These are phyloP conservation scores for Caenorhabditis becei DNA, from an alignment of 2,888 invertebrate species.

Conservation along the genomic window DNA sequence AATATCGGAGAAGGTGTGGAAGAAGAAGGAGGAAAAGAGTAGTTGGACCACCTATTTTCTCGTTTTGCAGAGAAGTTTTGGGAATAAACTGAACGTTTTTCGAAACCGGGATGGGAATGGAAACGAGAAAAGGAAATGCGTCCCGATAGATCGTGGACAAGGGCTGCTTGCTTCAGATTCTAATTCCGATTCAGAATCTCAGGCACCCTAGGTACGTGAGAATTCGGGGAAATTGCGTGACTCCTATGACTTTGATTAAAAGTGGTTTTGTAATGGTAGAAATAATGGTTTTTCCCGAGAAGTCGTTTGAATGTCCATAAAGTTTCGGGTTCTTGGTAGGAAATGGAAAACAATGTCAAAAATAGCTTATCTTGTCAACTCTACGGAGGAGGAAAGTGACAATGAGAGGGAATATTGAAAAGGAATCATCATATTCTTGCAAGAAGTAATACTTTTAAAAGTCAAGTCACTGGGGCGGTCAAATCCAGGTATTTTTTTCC, in stretches of 20 bases:
- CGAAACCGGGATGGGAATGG: neutral
- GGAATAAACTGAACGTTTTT: too few relatives aligned
- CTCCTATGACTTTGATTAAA: neutral
- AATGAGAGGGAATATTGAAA: too few relatives aligned
- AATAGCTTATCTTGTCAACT: slow-evolving; percentile 8
- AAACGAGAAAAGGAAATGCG: too few relatives aligned
- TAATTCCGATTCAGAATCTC: too few relatives aligned
- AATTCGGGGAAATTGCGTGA: neutral
- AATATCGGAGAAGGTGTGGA: slow-evolving; percentile 14
- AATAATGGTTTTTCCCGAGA: neutral
- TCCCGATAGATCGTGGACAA: too few relatives aligned
- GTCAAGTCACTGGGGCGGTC: too few relatives aligned
- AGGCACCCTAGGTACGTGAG: neutral
- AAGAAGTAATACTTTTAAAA: too few relatives aligned
- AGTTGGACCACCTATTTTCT: neutral
- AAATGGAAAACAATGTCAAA: neutral
- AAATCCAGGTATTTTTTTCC: too few relatives aligned
- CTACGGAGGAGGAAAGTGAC: too few relatives aligned
- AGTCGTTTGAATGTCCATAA: too few relatives aligned
- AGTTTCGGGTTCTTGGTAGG: neutral
- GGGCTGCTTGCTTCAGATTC: too few relatives aligned
- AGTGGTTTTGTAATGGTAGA: neutral
- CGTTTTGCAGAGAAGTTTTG: neutral
- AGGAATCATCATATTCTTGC: too few relatives aligned
- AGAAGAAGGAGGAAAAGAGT: slow-evolving; percentile 1